Conservation (phyloP, 2,113 vertebrate genomes). For the Barnardius zonarius region DNA sequence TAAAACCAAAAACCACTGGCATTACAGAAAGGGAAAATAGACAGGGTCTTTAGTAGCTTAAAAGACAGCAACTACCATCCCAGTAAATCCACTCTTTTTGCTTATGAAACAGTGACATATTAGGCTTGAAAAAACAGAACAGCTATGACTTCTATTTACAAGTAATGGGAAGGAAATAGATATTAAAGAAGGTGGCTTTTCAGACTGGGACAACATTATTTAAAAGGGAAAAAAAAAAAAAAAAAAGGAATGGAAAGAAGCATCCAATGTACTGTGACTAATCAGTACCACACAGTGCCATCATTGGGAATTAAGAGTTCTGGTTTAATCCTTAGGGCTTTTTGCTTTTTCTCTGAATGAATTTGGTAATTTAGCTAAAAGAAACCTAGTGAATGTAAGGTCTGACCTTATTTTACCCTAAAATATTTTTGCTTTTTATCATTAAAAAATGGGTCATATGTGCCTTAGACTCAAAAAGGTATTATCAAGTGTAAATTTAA, state of each 20-base stretch:
- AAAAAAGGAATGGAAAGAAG: background rate
- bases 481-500: background rate
- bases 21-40: background rate
- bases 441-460: background rate
- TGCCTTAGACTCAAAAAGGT: background rate
- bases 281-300: background rate
- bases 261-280: background rate
- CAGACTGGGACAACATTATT: background rate
- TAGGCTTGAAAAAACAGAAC: background rate
- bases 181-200: background rate
- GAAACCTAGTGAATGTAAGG: background rate
- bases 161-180: background rate
- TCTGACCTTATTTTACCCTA: background rate
- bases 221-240: background rate
- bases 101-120: background rate
- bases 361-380: background rate
- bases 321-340: background rate
- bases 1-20: background rate
- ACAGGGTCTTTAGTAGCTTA: background rate
- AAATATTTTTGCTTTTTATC: background rate
- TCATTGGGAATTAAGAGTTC: background rate
- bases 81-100: background rate
- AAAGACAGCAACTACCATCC: background rate
- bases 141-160: background rate
- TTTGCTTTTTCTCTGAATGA: background rate